These are phyloP conservation scores for Lithophane semibrunnea DNA, from an alignment of 2,888 invertebrate genomes.

Conservation along the genomic window DNA sequence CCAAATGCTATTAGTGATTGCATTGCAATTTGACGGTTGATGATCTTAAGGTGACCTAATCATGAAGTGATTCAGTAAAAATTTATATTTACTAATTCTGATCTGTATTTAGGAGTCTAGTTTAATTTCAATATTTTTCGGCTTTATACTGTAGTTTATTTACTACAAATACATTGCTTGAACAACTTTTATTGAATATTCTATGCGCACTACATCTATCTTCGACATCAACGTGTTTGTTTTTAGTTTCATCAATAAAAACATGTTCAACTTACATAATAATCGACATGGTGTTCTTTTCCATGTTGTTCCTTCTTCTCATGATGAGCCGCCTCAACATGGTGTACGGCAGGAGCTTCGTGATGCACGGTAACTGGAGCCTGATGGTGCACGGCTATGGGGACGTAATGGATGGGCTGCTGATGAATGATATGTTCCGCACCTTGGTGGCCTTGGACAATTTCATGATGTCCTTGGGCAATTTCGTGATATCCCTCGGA, in stretches of 20 bases:
- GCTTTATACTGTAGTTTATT: background rate
- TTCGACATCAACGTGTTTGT: background rate
- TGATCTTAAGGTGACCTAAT: background rate
- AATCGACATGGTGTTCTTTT: constrained; percentile 73
- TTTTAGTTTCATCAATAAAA: background rate
- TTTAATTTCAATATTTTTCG: background rate
- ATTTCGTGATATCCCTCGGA: constrained; percentile 15
- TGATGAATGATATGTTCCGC: constrained; percentile 58
- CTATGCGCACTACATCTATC: background rate
- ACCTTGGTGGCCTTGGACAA: constrained; percentile 44
- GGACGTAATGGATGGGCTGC: constrained; percentile 57
- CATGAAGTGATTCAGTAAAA: background rate
- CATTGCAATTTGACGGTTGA: constrained; percentile 14
- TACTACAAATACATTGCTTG: background rate
- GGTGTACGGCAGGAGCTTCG: constrained; percentile 34
- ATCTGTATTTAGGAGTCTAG: background rate
- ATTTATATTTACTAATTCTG: background rate
- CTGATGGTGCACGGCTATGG: constrained; percentile 59
- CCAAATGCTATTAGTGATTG: background rate
- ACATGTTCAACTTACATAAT: constrained; percentile 73
- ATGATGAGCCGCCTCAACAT: constrained; percentile 40
- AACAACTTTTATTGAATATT: background rate
- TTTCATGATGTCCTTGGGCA: constrained; percentile 17
- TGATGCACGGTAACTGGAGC: constrained; percentile 40
- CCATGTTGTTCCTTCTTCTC: constrained; percentile 66